phyloP scores from a whole-genome alignment of 2,888 invertebrate species.

The Andricus curvator region DNA sequence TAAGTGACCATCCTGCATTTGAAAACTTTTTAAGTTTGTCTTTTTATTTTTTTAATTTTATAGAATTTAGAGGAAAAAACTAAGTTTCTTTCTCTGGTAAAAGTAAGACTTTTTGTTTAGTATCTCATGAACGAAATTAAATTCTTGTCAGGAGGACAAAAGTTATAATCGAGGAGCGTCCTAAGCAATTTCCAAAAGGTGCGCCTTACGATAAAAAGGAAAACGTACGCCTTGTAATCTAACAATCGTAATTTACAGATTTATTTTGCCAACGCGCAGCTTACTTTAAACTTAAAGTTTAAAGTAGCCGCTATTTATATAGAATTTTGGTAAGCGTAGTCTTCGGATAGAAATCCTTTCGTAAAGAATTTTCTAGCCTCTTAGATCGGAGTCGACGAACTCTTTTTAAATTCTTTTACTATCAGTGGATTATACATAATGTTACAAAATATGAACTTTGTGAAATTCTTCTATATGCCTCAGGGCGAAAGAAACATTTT shows the following conservation, averaged over 20 bases:
- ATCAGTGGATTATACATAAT: neutral
- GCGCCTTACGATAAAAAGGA: slow-evolving; percentile 20
- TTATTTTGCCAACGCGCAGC: slow-evolving; percentile 4
- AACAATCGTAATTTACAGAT: slow-evolving; percentile 3
- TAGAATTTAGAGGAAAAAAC: neutral
- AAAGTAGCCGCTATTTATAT: slow-evolving; percentile 25
- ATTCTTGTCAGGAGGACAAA: neutral
- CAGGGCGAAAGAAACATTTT: neutral
- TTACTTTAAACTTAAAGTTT: slow-evolving; percentile 9
- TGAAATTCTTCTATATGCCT: neutral
- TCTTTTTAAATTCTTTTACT: neutral
- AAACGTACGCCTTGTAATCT: neutral
- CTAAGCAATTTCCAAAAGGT: neutral
- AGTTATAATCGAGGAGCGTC: neutral
- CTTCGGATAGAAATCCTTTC: slow-evolving; percentile 27
- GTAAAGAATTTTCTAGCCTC: neutral
- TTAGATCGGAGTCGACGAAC: neutral
- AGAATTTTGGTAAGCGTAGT: slow-evolving; percentile 27
- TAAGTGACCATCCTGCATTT: neutral
- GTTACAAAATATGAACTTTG: neutral
- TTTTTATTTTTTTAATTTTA: neutral
- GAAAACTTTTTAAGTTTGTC: neutral
- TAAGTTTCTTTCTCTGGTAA: neutral
- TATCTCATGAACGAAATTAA: neutral
- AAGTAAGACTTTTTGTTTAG: neutral